phyloP scores from a whole-genome alignment of 2,113 vertebrate genomes.

The Machaerirhynchus nigripectus region DNA sequence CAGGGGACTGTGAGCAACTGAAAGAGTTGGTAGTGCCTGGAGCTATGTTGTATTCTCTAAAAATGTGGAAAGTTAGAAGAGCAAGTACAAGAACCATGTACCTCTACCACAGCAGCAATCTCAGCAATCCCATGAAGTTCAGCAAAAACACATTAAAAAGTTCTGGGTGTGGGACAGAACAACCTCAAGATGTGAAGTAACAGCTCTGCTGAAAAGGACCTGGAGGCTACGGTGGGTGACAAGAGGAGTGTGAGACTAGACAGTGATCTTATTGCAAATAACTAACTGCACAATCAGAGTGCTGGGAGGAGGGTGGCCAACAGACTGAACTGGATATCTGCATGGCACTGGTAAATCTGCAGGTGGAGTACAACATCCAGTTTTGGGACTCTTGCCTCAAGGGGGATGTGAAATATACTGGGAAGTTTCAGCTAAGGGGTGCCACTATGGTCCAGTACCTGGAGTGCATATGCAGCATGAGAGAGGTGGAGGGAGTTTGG shows the following conservation, averaged over 20 bases:
- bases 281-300: not conserved
- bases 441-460: not conserved
- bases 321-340: not conserved
- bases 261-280: not conserved
- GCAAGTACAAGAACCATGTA: not conserved
- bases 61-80: not conserved
- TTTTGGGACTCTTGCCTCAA: not conserved
- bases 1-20: not conserved
- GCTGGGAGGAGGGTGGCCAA: not conserved
- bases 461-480: rapidly evolving
- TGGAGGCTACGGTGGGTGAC: not conserved
- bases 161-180: not conserved
- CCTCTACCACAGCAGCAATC: not conserved
- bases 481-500: not conserved
- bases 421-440: not conserved
- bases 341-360: not conserved
- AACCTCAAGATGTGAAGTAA: not conserved
- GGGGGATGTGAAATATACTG: not conserved
- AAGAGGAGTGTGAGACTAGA: not conserved
- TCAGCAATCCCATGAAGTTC: not conserved
- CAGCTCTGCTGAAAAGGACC: not conserved
- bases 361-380: not conserved
- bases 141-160: not conserved
- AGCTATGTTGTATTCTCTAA: not conserved
- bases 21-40: not conserved